A percentile compares a stretch with the other conserved stretches of the same genome.
Evolutionary conservation across 2,888 invertebrate genomes (phyloP).

Genomic region (Acronicta aceris): DNA sequence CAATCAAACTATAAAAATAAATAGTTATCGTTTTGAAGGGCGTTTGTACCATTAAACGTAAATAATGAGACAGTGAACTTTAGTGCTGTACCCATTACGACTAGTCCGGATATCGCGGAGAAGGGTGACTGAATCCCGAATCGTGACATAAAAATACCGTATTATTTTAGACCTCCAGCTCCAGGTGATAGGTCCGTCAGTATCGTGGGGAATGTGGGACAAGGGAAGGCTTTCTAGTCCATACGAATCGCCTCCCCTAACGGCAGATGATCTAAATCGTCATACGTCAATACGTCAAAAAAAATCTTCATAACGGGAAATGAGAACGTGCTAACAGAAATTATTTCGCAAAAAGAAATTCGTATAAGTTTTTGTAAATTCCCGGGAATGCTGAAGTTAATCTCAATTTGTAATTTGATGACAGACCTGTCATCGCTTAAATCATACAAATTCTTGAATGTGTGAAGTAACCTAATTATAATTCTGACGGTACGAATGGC

Average conservation of each 20-base stretch:
- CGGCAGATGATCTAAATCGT: too few relatives aligned
- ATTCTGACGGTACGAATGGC: not conserved
- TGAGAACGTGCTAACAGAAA: not conserved
- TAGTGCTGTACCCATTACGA: slow-evolving; percentile 11
- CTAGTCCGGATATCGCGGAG: slow-evolving; percentile 29
- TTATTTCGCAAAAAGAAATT: too few relatives aligned
- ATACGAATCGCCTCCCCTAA: too few relatives aligned
- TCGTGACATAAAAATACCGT: too few relatives aligned
- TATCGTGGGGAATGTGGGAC: too few relatives aligned
- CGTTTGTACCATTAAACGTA: slow-evolving; percentile 34
- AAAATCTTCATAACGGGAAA: not conserved
- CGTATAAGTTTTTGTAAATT: not conserved
- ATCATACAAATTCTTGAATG: slow-evolving; percentile 19
- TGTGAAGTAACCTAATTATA: slow-evolving; percentile 15
- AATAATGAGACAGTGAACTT: slow-evolving; percentile 38
- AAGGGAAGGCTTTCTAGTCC: too few relatives aligned
- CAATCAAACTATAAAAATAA: slow-evolving; percentile 35
- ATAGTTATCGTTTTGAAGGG: slow-evolving; percentile 32
- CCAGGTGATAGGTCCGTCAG: too few relatives aligned
- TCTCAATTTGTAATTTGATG: slow-evolving; percentile 29
- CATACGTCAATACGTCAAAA: not conserved
- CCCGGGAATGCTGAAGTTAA: slow-evolving; percentile 10
- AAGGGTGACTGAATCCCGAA: slow-evolving; percentile 1
- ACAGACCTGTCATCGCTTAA: slow-evolving; percentile 29
- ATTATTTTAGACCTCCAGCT: too few relatives aligned